Evolutionary conservation across 2,888 invertebrate genomes (phyloP).

Genomic region (Mimas tiliae): DNA sequence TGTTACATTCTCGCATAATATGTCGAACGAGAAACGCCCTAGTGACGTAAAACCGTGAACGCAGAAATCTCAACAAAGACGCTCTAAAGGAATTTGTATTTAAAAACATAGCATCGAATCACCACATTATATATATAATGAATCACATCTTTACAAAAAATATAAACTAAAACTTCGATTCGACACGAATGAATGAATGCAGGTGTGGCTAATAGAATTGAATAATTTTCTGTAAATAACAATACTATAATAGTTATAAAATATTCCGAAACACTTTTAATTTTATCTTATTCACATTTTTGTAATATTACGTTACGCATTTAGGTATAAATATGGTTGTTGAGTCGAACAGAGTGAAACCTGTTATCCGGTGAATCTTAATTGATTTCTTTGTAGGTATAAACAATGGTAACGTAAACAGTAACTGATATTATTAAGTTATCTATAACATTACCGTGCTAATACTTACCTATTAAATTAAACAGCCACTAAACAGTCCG

Average conservation of each 20-base stretch:
- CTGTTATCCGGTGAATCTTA: neutral
- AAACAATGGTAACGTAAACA: too few species aligned
- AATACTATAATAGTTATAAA: too few species aligned
- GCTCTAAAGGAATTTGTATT: too few species aligned
- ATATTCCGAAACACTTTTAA: neutral
- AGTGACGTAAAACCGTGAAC: too few species aligned
- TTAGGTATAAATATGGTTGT: neutral
- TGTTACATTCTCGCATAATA: too few species aligned
- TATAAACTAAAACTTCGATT: neutral
- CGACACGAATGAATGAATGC: neutral
- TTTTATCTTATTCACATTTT: slow-evolving; percentile 2
- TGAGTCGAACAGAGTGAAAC: neutral
- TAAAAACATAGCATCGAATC: too few species aligned
- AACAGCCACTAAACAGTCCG: neutral
- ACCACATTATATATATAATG: neutral
- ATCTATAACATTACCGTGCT: too few species aligned
- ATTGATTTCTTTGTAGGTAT: too few species aligned
- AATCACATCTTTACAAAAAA: neutral
- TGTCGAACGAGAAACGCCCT: too few species aligned
- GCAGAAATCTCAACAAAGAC: too few species aligned
- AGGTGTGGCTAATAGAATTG: neutral
- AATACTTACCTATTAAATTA: too few species aligned
- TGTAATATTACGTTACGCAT: slow-evolving; percentile 8
- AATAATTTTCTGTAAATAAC: neutral
- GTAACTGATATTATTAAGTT: too few species aligned